Evolutionary conservation across 2,888 invertebrate species (phyloP).

Genomic region (Phytoseiulus persimilis): DNA sequence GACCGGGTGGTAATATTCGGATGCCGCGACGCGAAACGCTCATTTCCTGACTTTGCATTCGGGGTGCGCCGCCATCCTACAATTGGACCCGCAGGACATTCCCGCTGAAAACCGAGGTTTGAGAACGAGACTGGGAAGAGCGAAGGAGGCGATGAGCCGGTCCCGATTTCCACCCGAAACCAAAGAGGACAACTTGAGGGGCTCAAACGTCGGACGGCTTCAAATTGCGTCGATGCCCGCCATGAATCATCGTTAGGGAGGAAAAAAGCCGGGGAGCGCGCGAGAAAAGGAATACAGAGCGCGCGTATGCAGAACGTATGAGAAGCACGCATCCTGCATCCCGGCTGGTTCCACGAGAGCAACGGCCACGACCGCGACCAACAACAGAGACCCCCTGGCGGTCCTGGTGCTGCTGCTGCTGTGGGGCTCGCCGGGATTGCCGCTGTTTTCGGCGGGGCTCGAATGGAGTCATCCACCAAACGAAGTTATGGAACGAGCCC

Average conservation of each 20-base stretch:
- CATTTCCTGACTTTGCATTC: neutral
- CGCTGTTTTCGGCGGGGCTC: neutral
- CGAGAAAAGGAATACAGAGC: neutral
- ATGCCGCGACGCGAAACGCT: too few species aligned
- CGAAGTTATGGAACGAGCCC: neutral
- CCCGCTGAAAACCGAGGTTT: neutral
- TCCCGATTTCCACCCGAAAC: neutral
- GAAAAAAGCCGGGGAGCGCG: neutral
- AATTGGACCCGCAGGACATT: neutral
- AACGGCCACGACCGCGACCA: neutral
- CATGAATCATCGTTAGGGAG: neutral
- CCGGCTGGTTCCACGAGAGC: neutral
- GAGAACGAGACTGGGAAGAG: neutral
- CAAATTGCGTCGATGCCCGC: neutral
- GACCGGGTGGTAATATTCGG: too few species aligned
- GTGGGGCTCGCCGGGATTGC: neutral
- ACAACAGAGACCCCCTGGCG: neutral
- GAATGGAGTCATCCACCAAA: neutral
- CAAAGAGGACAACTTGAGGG: neutral
- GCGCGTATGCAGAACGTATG: neutral
- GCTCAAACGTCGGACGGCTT: neutral
- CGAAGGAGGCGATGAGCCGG: neutral
- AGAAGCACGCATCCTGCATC: neutral
- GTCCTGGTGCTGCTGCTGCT: neutral
- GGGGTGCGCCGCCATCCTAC: neutral